Base-by-base conservation (phyloP, 2,888 invertebrate species). In the Ligdia adustata region DNA sequence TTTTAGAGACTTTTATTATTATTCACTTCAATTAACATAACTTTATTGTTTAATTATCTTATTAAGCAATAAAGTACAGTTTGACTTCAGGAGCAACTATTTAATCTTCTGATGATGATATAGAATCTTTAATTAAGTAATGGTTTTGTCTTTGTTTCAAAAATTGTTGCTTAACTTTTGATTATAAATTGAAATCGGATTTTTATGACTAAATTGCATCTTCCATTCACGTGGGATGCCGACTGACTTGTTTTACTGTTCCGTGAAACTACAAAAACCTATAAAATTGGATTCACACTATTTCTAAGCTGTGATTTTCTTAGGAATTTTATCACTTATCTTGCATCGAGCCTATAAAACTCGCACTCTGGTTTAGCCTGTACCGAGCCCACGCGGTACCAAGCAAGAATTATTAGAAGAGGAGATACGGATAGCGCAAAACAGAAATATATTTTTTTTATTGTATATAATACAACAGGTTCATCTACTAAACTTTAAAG, bases 241-340 rank as follows among this genome's bases (percentile, higher is more conserved):
- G 15, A 9, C n/a, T 13, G 24, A 35, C 24, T 35, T 12, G 9
- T 35, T 22, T 29, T 29, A 14, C 5, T 11, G 24, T 22, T 43
- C 20, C 2, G 22, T 37, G 13, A 37, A 35, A 29, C 26, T 16
- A 22, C 26, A 31, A 44, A 31, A 15, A 9, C 16, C 26, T 9
- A 38, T 35, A 37, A 38, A 38, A 37, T 27, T 4, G 16, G 22
- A 44, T 22, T 45, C 14, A 27, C 32, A 34, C 14, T 39, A 34
- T 39, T 32, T 1, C 14, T 34, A 34, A 40, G 39, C 39, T 22
- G 38, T 39, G 31, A 28, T 38, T 40, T 52, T 52, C 43, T 42
- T 18, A 37, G 45, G 49, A 56, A 56, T 50, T 47, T 56, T 59
- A 56, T 54, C 53, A 40, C 28, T 44, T 52, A 50, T 56, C 51